These are phyloP conservation scores for Stenodera caucasica DNA, from an alignment of 2,888 invertebrate species.

Conservation along the genomic window DNA sequence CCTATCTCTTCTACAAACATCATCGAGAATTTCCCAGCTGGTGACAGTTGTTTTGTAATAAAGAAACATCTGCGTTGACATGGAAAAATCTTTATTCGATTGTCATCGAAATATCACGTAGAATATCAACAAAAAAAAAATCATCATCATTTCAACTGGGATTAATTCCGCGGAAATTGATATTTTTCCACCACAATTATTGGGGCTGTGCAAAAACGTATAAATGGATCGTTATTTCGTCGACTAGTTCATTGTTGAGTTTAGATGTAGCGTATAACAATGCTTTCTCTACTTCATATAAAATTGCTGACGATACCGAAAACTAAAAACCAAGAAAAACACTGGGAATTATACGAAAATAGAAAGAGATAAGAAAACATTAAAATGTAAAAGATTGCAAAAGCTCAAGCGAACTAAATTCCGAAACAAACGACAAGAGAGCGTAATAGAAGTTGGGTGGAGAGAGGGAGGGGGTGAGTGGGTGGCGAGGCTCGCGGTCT, in stretches of 20 bases:
- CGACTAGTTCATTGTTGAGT: too few relatives aligned
- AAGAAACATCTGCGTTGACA: conserved; percentile 40
- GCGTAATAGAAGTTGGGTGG: not conserved
- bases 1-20: not conserved
- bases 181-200: too few relatives aligned
- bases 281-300: not conserved
- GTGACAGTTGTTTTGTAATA: conserved; percentile 37
- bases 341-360: not conserved
- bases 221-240: too few relatives aligned
- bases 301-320: not conserved
- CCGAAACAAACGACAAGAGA: conserved; percentile 5
- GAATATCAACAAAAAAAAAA: not conserved
- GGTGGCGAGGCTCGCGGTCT: too few relatives aligned
- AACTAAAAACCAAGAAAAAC: not conserved
- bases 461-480: too few relatives aligned
- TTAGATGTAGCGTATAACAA: not conserved
- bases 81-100: conserved; percentile 42
- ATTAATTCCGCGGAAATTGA: too few relatives aligned
- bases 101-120: conserved; percentile 23
- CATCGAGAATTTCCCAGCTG: not conserved
- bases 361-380: not conserved
- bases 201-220: too few relatives aligned
- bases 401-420: not conserved
- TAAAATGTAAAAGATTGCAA: conserved; percentile 9
- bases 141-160: not conserved